A percentile compares a stretch with the other conserved stretches of the same genome.
phyloP scores from a whole-genome alignment of 2,888 invertebrate genomes.

The Archips crataeganus region DNA sequence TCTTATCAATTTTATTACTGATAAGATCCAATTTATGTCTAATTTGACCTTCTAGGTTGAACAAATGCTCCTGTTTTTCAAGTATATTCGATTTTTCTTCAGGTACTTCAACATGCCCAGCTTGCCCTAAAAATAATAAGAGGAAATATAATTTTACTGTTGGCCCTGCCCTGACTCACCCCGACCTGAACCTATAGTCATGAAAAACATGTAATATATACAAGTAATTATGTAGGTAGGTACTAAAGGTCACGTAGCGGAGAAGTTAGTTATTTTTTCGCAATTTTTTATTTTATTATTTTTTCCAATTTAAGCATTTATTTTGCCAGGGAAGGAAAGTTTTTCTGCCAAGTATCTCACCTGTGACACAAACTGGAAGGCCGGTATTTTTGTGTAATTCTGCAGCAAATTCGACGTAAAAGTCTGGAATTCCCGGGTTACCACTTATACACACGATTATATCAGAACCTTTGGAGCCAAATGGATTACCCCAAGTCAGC shows the following conservation, averaged over 20 bases:
- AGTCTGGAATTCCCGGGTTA: conserved; percentile 94
- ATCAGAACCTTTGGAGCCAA: conserved; percentile 83
- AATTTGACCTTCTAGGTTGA: conserved; percentile 92
- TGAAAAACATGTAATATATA: not conserved
- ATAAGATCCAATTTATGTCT: conserved; percentile 93
- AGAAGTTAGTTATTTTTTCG: not conserved
- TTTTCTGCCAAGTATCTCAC: conserved; percentile 59
- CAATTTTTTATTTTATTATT: too few relatives aligned
- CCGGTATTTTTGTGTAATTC: conserved; percentile 87
- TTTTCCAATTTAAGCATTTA: too few relatives aligned
- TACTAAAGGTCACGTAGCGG: not conserved
- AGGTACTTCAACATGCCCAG: conserved; percentile 86
- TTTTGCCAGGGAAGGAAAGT: not conserved
- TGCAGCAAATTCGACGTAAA: conserved; percentile 91
- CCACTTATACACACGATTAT: conserved; percentile 92
- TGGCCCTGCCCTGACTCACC: conserved; percentile 7
- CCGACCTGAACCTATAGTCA: too few relatives aligned
- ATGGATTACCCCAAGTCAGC: conserved; percentile 90
- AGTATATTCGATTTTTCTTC: conserved; percentile 78
- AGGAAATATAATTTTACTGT: conserved; percentile 23
- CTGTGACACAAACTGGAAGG: conserved; percentile 93
- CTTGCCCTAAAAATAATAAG: conserved; percentile 89
- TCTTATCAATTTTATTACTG: conserved; percentile 88
- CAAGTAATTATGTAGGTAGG: not conserved
- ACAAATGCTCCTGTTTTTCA: conserved; percentile 86